Evolutionary conservation across 2,888 invertebrate genomes (phyloP).

Genomic region (Nysson spinosus): DNA sequence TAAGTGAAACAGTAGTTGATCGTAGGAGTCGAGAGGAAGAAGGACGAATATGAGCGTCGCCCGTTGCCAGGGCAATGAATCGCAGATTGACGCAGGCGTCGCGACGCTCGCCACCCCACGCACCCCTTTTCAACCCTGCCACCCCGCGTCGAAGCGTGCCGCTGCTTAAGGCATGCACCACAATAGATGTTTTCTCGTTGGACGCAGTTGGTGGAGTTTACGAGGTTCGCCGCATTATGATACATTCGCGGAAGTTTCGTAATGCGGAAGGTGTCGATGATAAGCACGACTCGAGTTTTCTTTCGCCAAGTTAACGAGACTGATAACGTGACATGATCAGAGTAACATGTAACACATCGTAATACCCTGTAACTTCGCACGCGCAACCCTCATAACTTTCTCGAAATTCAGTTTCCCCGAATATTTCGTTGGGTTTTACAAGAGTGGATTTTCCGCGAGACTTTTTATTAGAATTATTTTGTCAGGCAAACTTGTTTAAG

Average conservation of each 20-base stretch:
- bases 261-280: constrained; percentile 10
- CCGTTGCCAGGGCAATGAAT: constrained; percentile 73
- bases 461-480: too few relatives aligned
- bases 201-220: constrained; percentile 43
- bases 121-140: constrained; percentile 34
- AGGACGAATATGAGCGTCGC: constrained; percentile 58
- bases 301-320: too few relatives aligned
- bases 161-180: constrained; percentile 54
- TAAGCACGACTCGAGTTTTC: neutral
- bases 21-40: constrained; percentile 30
- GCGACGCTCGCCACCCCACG: constrained; percentile 56
- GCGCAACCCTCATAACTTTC: too few relatives aligned
- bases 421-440: too few relatives aligned
- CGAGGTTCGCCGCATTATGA: constrained; percentile 57
- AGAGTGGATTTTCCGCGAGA: too few relatives aligned
- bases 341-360: too few relatives aligned
- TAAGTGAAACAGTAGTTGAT: constrained; percentile 51
- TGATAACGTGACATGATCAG: too few relatives aligned
- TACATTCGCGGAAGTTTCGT: constrained; percentile 32
- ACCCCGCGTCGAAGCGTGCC: constrained; percentile 50
- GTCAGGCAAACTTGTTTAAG: neutral
- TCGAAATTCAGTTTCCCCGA: too few relatives aligned
- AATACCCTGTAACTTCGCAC: too few relatives aligned
- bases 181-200: constrained; percentile 46
- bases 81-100: constrained; percentile 71